Evolutionary conservation across 2,888 invertebrate species (phyloP).

Genomic region (Diarsia rubi): DNA sequence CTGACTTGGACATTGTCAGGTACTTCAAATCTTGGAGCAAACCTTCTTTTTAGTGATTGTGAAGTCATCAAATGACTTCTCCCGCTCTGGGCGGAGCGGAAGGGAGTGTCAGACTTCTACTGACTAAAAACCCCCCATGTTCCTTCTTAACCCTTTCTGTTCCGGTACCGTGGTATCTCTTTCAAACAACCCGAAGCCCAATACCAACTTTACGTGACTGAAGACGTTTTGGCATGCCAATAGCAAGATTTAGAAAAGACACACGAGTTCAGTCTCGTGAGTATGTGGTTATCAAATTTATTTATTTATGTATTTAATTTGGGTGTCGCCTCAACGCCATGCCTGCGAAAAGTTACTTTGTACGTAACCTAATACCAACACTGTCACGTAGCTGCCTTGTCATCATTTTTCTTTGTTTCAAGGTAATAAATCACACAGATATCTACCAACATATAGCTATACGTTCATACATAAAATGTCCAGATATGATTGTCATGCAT

Average conservation of each 20-base stretch:
- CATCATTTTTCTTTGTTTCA: conserved; percentile 2
- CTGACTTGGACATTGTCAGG: neutral
- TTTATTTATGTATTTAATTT: too few relatives aligned
- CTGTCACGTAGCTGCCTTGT: neutral
- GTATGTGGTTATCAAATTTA: neutral
- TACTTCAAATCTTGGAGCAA: neutral
- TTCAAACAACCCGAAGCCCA: too few relatives aligned
- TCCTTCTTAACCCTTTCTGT: too few relatives aligned
- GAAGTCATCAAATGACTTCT: too few relatives aligned
- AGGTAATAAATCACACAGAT: conserved; percentile 9
- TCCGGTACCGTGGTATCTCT: too few relatives aligned
- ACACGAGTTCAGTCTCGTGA: neutral
- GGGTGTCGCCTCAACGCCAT: neutral
- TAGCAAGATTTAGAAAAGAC: neutral
- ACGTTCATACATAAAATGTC: too few relatives aligned
- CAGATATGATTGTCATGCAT: conserved; percentile 7
- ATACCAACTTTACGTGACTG: neutral
- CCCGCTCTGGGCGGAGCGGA: too few relatives aligned
- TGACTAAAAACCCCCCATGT: too few relatives aligned
- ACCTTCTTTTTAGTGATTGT: too few relatives aligned
- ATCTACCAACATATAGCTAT: neutral
- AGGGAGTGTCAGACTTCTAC: too few relatives aligned
- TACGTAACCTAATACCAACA: neutral
- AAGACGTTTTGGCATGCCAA: neutral
- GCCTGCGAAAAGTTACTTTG: neutral